Evolutionary conservation across 1,140 invertebrate genomes (phyloP), one percentile per base, ranked within the genome.

Genomic region (Habropoda laboriosa): DNA sequence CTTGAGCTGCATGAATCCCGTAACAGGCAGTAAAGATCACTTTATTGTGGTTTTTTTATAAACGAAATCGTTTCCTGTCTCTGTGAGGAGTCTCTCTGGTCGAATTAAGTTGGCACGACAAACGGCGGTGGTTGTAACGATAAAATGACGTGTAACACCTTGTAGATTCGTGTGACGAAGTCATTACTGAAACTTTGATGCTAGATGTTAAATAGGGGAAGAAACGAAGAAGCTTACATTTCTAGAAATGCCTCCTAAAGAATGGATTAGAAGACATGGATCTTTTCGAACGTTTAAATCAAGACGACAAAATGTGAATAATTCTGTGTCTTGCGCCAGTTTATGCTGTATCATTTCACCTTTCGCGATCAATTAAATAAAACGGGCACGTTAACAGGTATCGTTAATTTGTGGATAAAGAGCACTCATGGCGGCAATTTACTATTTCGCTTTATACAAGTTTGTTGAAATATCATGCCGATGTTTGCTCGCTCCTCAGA

Each of bases 241-340:
- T n/a, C n/a, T n/a, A n/a, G n/a, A n/a, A n/a, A n/a, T n/a, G n/a
- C n/a, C n/a, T n/a, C n/a, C n/a, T n/a, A n/a, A n/a, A n/a, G n/a
- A n/a, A n/a, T n/a, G n/a, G n/a, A n/a, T n/a, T n/a, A n/a, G n/a
- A n/a, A n/a, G n/a, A n/a, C n/a, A n/a, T n/a, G n/a, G n/a, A n/a
- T n/a, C n/a, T n/a, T n/a, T n/a, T n/a, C n/a, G n/a, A n/a, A n/a
- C n/a, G n/a, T n/a, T n/a, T n/a, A n/a, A n/a, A n/a, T n/a, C n/a
- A n/a, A n/a, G n/a, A n/a, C n/a, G n/a, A n/a, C n/a, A n/a, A n/a
- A n/a, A n/a, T n/a, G n/a, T n/a, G n/a, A n/a, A n/a, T n/a, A n/a
- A n/a, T n/a, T n/a, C n/a, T n/a, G n/a, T n/a, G 30, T 35, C 10
- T 10, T 0, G 0, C 0, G 21, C 7, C 1, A 24, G 7, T n/a